Base-by-base conservation (phyloP, 2,888 invertebrate genomes). In the Eupithecia inturbata region DNA sequence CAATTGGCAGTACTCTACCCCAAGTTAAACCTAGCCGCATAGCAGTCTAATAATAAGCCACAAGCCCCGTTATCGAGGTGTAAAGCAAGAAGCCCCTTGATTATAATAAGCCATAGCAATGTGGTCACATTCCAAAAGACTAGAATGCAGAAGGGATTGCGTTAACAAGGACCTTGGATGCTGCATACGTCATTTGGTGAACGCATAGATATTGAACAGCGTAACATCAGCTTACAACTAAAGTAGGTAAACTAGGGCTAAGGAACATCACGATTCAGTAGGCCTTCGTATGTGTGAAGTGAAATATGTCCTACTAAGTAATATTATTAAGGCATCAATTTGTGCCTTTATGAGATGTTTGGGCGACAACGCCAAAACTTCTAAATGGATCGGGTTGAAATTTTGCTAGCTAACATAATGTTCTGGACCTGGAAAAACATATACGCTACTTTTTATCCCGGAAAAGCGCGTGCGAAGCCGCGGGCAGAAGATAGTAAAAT, bases 91-190 rank as follows among this genome's bases (percentile, higher is more conserved):
- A 90, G 84, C 88, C 89, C 53, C 78, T 85, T 83, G 77, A 78
- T 81, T 81, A 80, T 82, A 75, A 77, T 82, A 85, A 84, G 82
- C 81, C 82, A 79, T 82, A 86, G 84, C 78, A 84, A 83, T 82
- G 81, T 79, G 83, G 79, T 79, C 78, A 81, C 84, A 88, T 90
- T 87, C 89, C 88, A 78, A 72, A 74, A 68, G 79, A 22, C 80
- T 82, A 81, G 84, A 85, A 88, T 81, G 88, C 82, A 88, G 88
- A 88, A 88, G 83, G 80, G 83, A 84, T 85, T 85, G 82, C 78
- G 74, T 78, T 81, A 80, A 81, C 81, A 81, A 85, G 78, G 78
- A 81, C 82, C 80, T 79, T 77, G 79, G 79, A 72, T 79, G 71
- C 67, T 68, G 68, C 45, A 36, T 64, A 75, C 70, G 62, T 69